These are phyloP conservation scores for Danaus chrysippus DNA, from an alignment of 2,888 invertebrate species.

Conservation along the genomic window DNA sequence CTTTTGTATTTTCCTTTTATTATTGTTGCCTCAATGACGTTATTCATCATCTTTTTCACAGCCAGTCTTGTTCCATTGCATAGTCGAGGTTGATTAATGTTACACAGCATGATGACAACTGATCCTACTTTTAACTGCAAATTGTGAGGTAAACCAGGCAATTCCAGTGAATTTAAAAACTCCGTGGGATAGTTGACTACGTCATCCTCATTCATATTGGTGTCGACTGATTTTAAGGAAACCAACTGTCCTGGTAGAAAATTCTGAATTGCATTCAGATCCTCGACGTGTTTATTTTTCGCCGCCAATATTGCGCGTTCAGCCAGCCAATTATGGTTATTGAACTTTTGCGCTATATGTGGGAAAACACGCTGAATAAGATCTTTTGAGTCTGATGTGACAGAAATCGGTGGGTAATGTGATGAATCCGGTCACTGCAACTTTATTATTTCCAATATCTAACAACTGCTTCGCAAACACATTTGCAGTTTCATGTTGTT, in stretches of 20 bases:
- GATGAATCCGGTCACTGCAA: constrained; percentile 33
- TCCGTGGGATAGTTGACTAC: constrained; percentile 27
- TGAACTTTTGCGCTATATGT: constrained; percentile 32
- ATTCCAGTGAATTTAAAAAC: constrained; percentile 32
- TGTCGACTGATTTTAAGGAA: constrained; percentile 26
- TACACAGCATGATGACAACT: constrained; percentile 33
- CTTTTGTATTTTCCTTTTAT: constrained; percentile 35
- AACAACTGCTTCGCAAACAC: constrained; percentile 37
- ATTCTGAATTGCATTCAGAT: constrained; percentile 22
- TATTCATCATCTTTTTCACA: constrained; percentile 31
- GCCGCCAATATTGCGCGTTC: constrained; percentile 36
- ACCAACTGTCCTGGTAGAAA: constrained; percentile 21
- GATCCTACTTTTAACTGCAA: constrained; percentile 29
- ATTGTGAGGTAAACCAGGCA: constrained; percentile 32
- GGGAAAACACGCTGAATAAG: constrained; percentile 38
- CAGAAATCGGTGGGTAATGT: constrained; percentile 34
- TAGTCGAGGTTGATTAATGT: constrained; percentile 34
- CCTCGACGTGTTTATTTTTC: constrained; percentile 24
- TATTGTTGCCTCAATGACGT: constrained; percentile 28
- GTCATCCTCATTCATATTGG: constrained; percentile 26
- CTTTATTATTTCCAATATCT: constrained; percentile 34
- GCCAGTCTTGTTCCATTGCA: constrained; percentile 34
- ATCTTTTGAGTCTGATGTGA: constrained; percentile 29
- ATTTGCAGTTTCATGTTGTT: constrained; percentile 33
- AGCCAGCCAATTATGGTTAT: constrained; percentile 37